phyloP scores from a whole-genome alignment of 2,888 invertebrate species.

The Cryptus viduatorius region DNA sequence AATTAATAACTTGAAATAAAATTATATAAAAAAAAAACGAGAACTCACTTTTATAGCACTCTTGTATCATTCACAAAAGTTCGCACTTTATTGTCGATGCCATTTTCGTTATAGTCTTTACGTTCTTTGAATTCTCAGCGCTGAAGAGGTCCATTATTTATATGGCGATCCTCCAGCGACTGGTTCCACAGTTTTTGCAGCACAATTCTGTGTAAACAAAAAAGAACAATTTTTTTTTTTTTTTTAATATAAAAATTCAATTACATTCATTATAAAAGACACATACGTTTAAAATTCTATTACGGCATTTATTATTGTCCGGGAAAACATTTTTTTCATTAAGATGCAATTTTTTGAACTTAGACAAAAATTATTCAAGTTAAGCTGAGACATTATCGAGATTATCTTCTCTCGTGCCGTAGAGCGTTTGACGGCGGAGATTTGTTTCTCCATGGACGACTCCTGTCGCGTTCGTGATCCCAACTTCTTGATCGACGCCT shows the following conservation, averaged over 20 bases:
- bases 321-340: not conserved
- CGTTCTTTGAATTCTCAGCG: not conserved
- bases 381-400: not conserved
- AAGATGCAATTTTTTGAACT: not conserved
- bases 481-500: constrained; percentile 85
- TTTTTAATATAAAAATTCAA: too few relatives aligned
- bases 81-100: not conserved
- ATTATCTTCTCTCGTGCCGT: constrained; percentile 86
- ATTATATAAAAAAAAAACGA: not conserved
- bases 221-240: too few relatives aligned
- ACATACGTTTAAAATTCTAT: too few relatives aligned
- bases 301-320: too few relatives aligned
- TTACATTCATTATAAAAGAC: too few relatives aligned
- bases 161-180: constrained; percentile 53
- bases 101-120: not conserved
- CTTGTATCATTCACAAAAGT: constrained; percentile 23
- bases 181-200: constrained; percentile 43
- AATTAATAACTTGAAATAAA: too few relatives aligned
- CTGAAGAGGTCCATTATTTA: constrained; percentile 32
- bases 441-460: constrained; percentile 87
- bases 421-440: constrained; percentile 85
- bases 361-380: not conserved
- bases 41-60: constrained; percentile 34
- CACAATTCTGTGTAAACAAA: constrained; percentile 28
- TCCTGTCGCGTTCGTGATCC: constrained; percentile 84